Percentiles rank a stretch among this genome's conserved stretches.
phyloP scores from a whole-genome alignment of 2,888 invertebrate species.

The Hydriomena furcata region DNA sequence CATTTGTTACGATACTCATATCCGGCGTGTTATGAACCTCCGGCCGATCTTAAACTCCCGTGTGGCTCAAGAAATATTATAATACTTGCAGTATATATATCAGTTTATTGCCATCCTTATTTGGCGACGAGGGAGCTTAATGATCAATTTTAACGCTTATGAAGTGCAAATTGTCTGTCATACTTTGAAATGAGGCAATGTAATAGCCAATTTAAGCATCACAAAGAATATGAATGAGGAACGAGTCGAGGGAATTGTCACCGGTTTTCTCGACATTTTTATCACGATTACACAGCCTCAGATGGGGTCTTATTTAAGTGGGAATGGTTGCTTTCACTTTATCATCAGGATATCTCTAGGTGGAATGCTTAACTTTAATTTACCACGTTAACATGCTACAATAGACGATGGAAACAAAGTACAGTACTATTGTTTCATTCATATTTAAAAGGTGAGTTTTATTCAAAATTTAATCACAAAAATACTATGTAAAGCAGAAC shows the following conservation, averaged over 20 bases:
- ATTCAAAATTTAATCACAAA: too few relatives aligned
- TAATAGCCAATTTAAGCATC: constrained; percentile 76
- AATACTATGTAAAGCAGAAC: too few relatives aligned
- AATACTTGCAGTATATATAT: constrained; percentile 57
- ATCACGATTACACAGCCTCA: neutral
- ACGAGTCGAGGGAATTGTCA: constrained; percentile 35
- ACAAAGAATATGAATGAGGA: constrained; percentile 74
- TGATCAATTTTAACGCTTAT: constrained; percentile 79
- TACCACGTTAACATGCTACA: neutral
- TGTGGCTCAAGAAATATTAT: constrained; percentile 43
- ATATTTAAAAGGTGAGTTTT: too few relatives aligned
- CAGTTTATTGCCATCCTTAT: constrained; percentile 68
- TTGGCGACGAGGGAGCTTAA: constrained; percentile 65
- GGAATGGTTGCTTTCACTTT: too few relatives aligned
- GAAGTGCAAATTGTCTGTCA: constrained; percentile 81
- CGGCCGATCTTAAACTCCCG: neutral
- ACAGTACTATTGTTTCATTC: too few relatives aligned
- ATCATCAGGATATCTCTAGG: too few relatives aligned
- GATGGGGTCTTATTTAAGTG: neutral
- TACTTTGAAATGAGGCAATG: constrained; percentile 73
- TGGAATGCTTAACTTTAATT: neutral
- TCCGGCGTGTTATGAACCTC: neutral
- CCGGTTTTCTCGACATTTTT: constrained; percentile 8
- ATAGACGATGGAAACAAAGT: too few relatives aligned
- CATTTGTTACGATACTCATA: too few relatives aligned